Evolutionary conservation across 2,888 invertebrate species (phyloP).

Genomic region (Aproaerema taeniolella): DNA sequence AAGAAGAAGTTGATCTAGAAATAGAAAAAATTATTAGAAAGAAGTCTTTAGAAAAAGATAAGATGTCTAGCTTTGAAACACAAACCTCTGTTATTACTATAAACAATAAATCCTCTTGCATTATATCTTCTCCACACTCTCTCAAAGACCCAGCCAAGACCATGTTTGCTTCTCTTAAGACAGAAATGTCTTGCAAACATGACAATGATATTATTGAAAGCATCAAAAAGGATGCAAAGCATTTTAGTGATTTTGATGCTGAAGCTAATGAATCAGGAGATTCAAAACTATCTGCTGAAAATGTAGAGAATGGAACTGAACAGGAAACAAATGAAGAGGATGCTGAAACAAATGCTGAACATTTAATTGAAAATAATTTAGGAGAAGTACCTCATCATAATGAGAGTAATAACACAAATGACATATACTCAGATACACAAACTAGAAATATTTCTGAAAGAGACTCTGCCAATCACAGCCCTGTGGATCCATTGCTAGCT

Average conservation of each 20-base stretch:
- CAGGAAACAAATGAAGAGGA: constrained; percentile 33
- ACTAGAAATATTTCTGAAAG: constrained; percentile 67
- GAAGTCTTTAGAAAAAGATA: constrained; percentile 68
- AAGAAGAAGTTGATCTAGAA: constrained; percentile 83
- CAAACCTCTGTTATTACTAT: constrained; percentile 26
- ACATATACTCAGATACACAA: constrained; percentile 54
- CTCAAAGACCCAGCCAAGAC: constrained; percentile 32
- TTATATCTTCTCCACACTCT: constrained; percentile 36
- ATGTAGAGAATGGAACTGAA: constrained; percentile 35
- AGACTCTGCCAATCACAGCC: constrained; percentile 88
- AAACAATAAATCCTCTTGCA: too few species aligned
- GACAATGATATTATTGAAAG: too few species aligned
- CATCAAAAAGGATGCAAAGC: too few species aligned
- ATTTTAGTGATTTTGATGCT: too few species aligned
- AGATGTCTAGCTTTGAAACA: constrained; percentile 46
- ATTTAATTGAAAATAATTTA: constrained; percentile 50
- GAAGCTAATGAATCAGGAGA: constrained; percentile 31
- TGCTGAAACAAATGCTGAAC: constrained; percentile 40
- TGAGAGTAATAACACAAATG: constrained; percentile 46
- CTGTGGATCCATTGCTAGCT: constrained; percentile 82
- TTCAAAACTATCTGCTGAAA: constrained; percentile 26
- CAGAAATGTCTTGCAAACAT: constrained; percentile 33
- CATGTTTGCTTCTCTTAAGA: constrained; percentile 38
- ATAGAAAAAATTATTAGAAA: constrained; percentile 80
- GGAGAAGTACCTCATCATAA: constrained; percentile 49